Percentiles rank a stretch among this genome's conserved stretches.
phyloP scores from a whole-genome alignment of 1,140 invertebrate species.

The Meloidogyne hapla region DNA sequence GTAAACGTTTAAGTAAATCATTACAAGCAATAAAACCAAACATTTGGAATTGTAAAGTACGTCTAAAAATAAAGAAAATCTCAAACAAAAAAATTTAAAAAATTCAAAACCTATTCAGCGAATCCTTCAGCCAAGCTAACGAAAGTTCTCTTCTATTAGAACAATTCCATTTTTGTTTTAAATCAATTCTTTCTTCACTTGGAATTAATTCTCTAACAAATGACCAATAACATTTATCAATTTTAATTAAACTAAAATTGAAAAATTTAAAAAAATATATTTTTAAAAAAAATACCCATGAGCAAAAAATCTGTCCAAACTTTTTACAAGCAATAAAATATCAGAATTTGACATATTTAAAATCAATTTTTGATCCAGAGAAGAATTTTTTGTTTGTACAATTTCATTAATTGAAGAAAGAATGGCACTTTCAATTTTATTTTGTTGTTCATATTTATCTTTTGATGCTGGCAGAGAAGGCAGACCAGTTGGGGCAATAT shows the following conservation, averaged over 20 bases:
- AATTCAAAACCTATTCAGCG: conserved; percentile 35
- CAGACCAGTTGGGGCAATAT: conserved; percentile 26
- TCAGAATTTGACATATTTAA: conserved; percentile 37
- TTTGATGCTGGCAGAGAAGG: conserved; percentile 7
- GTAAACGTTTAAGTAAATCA: conserved; percentile 19
- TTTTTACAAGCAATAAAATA: conserved; percentile 38
- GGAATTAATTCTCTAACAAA: conserved; percentile 45
- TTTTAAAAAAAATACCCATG: conserved; percentile 38
- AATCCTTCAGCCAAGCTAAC: conserved; percentile 46
- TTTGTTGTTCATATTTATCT: conserved; percentile 6
- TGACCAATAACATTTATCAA: conserved; percentile 42
- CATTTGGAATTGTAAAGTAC: conserved; percentile 43
- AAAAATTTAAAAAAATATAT: not conserved
- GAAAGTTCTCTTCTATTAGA: conserved; percentile 33
- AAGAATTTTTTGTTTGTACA: conserved; percentile 4
- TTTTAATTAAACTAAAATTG: conserved; percentile 30
- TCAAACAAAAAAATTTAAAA: conserved; percentile 1
- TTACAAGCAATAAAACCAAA: conserved; percentile 28
- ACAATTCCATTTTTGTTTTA: conserved; percentile 38
- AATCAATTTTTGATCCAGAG: conserved; percentile 25
- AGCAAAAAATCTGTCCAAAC: conserved; percentile 44
- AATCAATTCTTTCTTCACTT: conserved; percentile 35
- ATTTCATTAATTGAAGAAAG: conserved; percentile 27
- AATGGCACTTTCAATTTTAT: conserved; percentile 27
- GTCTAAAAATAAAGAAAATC: conserved; percentile 37